Base-by-base conservation (phyloP, 2,888 invertebrate species). In the Diploptera punctata region DNA sequence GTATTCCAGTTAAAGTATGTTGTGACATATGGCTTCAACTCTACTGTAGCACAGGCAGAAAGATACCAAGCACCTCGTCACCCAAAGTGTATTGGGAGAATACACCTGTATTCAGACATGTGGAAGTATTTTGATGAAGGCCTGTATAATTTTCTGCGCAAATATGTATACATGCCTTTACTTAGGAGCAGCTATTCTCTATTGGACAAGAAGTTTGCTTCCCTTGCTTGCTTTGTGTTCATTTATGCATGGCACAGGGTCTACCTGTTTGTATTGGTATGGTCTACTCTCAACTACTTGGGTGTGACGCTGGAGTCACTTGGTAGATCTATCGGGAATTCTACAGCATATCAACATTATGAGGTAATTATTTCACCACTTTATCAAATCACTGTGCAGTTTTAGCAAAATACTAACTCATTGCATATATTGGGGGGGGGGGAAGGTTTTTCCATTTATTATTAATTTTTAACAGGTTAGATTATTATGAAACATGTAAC, bases 51-150 rank as follows among this genome's bases (percentile, higher is more conserved):
- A 0, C 81, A 83, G 73, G 84, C 89, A 73, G 90, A 93, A 73
- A 84, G 83, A 31, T 80, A 87, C 68, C 77, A 80, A 21, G 89
- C 94, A 21, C 94, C 95, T 0, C 86, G 88, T 1, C 90, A 90
- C 60, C 96, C 97, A 2, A 90, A 92, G 77, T 99, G 99, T 81
- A 93, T 98, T 75, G 93, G 93, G 19, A 87, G 96, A 76, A 91
- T 98, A 75, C 94, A 97, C 84, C 88, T 94, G 26, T 98, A 97
- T 83, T 97, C 98, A 0, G 93, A 96, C 79, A 95, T 99, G 93
- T 99, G 99, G 98, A 93, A 95, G 84, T 89, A 93, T 82, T 99
- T 99, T 85, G 98, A 99, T 85, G 90, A 91, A 78, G 98, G 98
- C 10, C 87, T 98, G 13, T 95, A 99, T 81, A 89, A 89, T 78